A percentile compares a stretch with the other conserved stretches of the same genome.
phyloP scores from a whole-genome alignment of 1,140 invertebrate species.

The Pseudomyrmex cubaensis region DNA sequence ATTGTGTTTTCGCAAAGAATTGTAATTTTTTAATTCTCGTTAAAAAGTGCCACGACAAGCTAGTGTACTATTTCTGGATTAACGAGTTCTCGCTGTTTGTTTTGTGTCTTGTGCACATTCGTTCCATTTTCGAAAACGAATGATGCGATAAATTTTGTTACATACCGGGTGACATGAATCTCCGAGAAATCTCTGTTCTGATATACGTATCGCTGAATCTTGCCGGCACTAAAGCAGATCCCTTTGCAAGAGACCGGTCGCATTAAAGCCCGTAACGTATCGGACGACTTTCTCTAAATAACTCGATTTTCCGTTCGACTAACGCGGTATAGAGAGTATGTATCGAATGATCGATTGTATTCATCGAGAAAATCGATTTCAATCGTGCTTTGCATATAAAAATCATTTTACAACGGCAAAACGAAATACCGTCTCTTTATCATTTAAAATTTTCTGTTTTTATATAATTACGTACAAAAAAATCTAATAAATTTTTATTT shows the following conservation, averaged over 20 bases:
- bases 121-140: conserved; percentile 42
- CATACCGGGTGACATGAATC: conserved; percentile 28
- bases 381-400: not conserved
- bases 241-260: conserved; percentile 15
- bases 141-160: conserved; percentile 54
- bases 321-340: not conserved
- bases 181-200: conserved; percentile 42
- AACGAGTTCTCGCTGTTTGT: conserved; percentile 33
- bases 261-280: conserved; percentile 40
- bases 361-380: not conserved
- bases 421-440: not conserved
- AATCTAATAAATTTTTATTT: too few species aligned
- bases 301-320: conserved; percentile 23
- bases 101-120: conserved; percentile 21
- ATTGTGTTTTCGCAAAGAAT: not conserved
- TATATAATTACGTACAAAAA: not conserved
- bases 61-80: conserved; percentile 33
- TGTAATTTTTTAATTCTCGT: not conserved
- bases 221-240: conserved; percentile 29
- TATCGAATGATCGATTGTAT: not conserved
- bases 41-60: not conserved
- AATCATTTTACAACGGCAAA: not conserved
- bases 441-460: not conserved
- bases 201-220: conserved; percentile 48
- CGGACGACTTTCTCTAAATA: conserved; percentile 37